These are phyloP conservation scores for Scaptomyza montana DNA, from an alignment of 1,140 invertebrate species.

Conservation along the genomic window DNA sequence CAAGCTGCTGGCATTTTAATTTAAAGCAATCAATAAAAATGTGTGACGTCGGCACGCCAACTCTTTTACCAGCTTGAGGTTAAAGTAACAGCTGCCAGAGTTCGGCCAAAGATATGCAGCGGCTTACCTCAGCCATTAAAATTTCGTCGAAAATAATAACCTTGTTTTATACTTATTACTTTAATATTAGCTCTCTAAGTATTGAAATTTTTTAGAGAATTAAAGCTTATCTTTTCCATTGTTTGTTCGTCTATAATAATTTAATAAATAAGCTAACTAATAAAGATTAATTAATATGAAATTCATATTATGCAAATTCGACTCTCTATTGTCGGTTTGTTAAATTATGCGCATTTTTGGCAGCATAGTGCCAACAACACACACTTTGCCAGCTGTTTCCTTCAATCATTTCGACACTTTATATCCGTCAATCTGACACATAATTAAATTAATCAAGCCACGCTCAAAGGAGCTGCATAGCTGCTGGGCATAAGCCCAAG, in stretches of 20 bases:
- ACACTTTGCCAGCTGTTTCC: not conserved
- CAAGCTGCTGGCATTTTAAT: slow-evolving; percentile 73
- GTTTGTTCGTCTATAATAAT: not conserved
- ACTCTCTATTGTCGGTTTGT: not conserved
- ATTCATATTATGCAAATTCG: not conserved
- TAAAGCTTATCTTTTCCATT: not conserved
- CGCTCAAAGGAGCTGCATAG: slow-evolving; percentile 3
- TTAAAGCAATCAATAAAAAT: slow-evolving; percentile 74
- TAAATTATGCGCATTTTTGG: slow-evolving; percentile 4
- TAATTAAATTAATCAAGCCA: slow-evolving; percentile 31
- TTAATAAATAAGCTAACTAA: not conserved
- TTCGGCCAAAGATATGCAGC: slow-evolving; percentile 12
- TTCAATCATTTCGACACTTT: slow-evolving; percentile 12
- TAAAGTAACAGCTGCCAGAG: slow-evolving; percentile 1
- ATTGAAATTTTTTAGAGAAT: too few relatives aligned
- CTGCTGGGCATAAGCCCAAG: not conserved
- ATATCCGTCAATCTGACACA: slow-evolving; percentile 11
- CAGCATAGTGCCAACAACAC: not conserved
- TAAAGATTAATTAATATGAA: not conserved
- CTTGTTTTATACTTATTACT: not conserved
- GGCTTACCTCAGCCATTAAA: not conserved
- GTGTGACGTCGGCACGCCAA: slow-evolving; percentile 7
- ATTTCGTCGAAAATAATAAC: not conserved
- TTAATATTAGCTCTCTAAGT: too few relatives aligned
- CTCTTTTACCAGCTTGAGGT: not conserved